Conservation (phyloP, 2,888 invertebrate genomes). For the Sesia bembeciformis region DNA sequence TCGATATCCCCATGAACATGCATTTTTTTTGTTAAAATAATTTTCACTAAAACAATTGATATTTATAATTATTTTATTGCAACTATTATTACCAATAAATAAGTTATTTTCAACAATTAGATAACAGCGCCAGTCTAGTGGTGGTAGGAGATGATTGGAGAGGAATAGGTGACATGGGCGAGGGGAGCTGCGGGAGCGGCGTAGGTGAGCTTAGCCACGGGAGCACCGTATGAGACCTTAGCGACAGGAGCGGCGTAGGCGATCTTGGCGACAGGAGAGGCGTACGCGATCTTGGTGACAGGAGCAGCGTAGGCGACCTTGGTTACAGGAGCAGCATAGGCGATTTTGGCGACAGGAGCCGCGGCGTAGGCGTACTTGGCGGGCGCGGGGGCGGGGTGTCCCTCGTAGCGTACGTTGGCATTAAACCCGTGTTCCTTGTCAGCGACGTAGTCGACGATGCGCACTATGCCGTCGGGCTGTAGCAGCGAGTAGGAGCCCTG, state of each 20-base stretch:
- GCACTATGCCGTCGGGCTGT: constrained; percentile 59
- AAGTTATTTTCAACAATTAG: neutral
- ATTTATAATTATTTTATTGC: no score
- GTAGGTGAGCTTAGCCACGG: constrained; percentile 19
- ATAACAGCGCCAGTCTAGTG: constrained; percentile 1
- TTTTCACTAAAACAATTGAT: no score
- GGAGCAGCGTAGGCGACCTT: constrained; percentile 20
- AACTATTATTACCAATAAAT: neutral
- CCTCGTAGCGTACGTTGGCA: constrained; percentile 29
- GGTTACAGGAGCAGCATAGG: constrained; percentile 10
- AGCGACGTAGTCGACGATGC: constrained; percentile 59
- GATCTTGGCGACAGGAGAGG: constrained; percentile 25
- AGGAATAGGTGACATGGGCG: constrained; percentile 26
- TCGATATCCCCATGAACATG: no score
- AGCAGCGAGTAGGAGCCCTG: constrained; percentile 66
- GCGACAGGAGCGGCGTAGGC: constrained; percentile 11
- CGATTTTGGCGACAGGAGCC: constrained; percentile 15
- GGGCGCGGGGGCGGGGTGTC: constrained; percentile 21
- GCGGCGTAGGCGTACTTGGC: constrained; percentile 9
- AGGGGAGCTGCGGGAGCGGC: constrained; percentile 21
- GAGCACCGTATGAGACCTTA: constrained; percentile 15
- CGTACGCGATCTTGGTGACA: constrained; percentile 25
- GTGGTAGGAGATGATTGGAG: constrained; percentile 8
- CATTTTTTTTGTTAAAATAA: no score
- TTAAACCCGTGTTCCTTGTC: constrained; percentile 30